Evolutionary conservation across 2,113 vertebrate genomes (phyloP), one percentile per base, ranked within the genome.

Genomic region (Lanius collurio): DNA sequence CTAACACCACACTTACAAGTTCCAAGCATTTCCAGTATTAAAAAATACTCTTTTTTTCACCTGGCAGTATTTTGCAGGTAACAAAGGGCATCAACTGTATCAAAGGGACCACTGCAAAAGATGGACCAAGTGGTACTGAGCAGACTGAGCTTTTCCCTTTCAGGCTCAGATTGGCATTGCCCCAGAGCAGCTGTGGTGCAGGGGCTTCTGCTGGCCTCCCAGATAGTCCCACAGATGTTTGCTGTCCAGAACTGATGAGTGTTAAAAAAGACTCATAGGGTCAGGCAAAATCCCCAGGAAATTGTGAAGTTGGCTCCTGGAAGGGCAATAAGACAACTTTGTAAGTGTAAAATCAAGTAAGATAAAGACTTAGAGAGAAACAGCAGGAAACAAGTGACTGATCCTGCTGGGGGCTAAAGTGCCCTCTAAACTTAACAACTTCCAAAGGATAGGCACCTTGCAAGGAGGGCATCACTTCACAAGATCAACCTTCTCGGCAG

Each of bases 381-480:
- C 46, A 71, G 64, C 85, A 97, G 90, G 91, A 94, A 95, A 80
- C n/a, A 67, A 86, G 59, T 83, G 60, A 81, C 63, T 78, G 90
- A 95, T 90, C 73, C 90, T 15, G 60, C 94, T 91, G 88, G 68
- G 83, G 90, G 64, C 92, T 95, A 90, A 90, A 95, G 93, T 86
- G 76, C 90, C 94, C 95, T 96, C 94, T 86, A 93, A 87, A 86
- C 87, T 67, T 63, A 96, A 90, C 82, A 92, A 86, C 92, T 97
- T 94, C 92, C 90, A 89, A 64, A 93, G 60, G 64, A 95, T 81
- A 2, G 0, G 80, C 85, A 84, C 47, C 37, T 90, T 82, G 82
- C 1, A 0, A 77, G 56, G 67, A 94, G 87, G 94, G 91, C 74
- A 83, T 83, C 90, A 89, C 83, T 95, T 92, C 86, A 93, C 46